Evolutionary conservation across 2,113 vertebrate species (phyloP), one percentile per base, ranked within the genome.

Genomic region (Megaptera novaeangliae): DNA sequence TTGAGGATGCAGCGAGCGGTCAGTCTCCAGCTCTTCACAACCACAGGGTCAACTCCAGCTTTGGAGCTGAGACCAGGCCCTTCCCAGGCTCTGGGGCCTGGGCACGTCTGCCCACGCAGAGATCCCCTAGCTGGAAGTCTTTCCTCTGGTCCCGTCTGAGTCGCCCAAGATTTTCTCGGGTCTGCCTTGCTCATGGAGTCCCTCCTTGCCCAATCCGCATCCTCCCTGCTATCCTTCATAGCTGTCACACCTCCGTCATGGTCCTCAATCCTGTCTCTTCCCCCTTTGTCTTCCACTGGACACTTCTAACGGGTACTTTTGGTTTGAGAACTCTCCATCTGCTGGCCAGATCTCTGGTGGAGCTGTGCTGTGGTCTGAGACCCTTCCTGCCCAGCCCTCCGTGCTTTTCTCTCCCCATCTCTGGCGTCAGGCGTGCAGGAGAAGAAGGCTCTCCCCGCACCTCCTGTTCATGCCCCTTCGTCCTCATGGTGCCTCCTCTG

Each of bases 181-280:
- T 34, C 64, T 0, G 15, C 36, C 2, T 2, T 55, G 34, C 66
- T 41, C 55, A 1, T 9, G 5, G 41, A 49, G 55, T 4, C 41
- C 44, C 12, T 15, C 17, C 20, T n/a, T 36, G 10, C 14, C 27
- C 44, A 41, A 0, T 36, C 14, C 5, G 23, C 15, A 29, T 39
- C 39, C 29, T 29, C 0, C 0, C 61, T 5, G 2, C 6, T 6
- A 39, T 49, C 11, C 4, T 27, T n/a, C 39, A 4, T 0, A 27
- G 27, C 6, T 0, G 59, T 49, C 46, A 34, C 3, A 0, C 13
- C 18, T 23, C 23, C 2, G 1, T 10, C 31, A 6, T 9, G 0
- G 11, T 6, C 0, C 29, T 20, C 46, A 15, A 0, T 5, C 27
- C 57, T 20, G 17, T 29, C 82, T 85, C 39, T 57, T 80, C 5